A percentile compares a stretch with the other conserved stretches of the same genome.
These are phyloP conservation scores for Ibidorhyncha struthersii DNA, from an alignment of 2,113 vertebrate genomes.

Conservation along the genomic window DNA sequence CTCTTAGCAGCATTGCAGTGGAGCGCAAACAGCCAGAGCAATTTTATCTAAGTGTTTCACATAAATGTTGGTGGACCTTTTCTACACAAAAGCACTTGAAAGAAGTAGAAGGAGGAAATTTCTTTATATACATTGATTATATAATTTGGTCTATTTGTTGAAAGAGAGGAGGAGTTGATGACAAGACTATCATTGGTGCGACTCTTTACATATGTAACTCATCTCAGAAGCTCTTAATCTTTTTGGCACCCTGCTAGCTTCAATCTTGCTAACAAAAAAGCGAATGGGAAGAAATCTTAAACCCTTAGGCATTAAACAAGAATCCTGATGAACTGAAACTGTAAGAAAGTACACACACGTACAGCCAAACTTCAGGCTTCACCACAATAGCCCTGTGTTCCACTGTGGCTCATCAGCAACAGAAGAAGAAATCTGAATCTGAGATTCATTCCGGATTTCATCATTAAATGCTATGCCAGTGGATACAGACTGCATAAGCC, in stretches of 20 bases:
- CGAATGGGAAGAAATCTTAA: neutral
- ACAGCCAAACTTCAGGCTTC: neutral
- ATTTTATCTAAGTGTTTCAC: neutral
- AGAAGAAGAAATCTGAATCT: neutral
- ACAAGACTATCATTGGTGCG: neutral
- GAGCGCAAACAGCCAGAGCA: neutral
- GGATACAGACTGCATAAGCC: neutral
- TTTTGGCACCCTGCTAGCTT: neutral
- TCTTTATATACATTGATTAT: neutral
- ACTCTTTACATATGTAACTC: neutral
- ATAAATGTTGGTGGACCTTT: neutral
- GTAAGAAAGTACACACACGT: neutral
- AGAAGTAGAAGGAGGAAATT: neutral
- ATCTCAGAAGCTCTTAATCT: neutral
- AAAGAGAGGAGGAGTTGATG: neutral
- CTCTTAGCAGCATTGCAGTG: neutral
- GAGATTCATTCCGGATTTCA: neutral
- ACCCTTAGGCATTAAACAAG: neutral
- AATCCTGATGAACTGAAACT: neutral
- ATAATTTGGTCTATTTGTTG: neutral
- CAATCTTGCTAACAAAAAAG: neutral
- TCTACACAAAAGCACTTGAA: neutral
- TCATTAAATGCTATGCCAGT: neutral
- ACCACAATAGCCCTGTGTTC: neutral
- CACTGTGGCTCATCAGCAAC: neutral